These are phyloP conservation scores for Erebia aethiops DNA, from an alignment of 2,888 invertebrate genomes.

Conservation along the genomic window DNA sequence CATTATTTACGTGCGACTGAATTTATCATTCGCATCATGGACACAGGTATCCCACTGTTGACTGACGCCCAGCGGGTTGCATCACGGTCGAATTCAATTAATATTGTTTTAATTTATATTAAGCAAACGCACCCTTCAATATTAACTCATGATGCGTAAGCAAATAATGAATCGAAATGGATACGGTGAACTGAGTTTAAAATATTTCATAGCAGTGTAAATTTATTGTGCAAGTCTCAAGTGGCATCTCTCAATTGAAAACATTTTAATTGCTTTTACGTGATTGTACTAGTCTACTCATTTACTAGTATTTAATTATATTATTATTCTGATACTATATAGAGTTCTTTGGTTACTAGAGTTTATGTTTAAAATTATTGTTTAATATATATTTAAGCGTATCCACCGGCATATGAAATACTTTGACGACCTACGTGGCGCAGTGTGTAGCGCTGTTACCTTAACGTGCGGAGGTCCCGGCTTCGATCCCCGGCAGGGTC, in stretches of 20 bases:
- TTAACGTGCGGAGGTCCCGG: no score
- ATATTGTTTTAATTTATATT: conserved; percentile 43
- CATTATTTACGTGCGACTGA: conserved; percentile 14
- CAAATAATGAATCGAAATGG: conserved; percentile 37
- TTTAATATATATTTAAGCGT: no score
- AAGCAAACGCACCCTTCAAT: conserved; percentile 40
- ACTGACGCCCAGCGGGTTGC: conserved; percentile 33
- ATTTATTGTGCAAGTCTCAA: not conserved
- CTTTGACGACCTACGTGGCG: no score
- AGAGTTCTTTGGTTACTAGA: no score
- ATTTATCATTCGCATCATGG: conserved; percentile 30
- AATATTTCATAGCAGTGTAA: conserved; percentile 11
- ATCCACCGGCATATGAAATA: no score
- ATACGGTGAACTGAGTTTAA: conserved; percentile 11
- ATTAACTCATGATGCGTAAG: conserved; percentile 37
- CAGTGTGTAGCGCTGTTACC: no score
- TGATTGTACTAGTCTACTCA: no score
- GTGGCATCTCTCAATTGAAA: not conserved
- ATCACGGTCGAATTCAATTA: conserved; percentile 42
- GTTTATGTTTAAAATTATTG: no score
- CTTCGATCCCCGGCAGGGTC: no score
- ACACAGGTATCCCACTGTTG: conserved; percentile 37
- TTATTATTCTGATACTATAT: no score
- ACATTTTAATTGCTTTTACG: not conserved
- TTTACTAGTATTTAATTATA: no score